These are phyloP conservation scores for Amphiura filiformis DNA, from an alignment of 35 echinoderm and acorn worm species.

Conservation along the genomic window DNA sequence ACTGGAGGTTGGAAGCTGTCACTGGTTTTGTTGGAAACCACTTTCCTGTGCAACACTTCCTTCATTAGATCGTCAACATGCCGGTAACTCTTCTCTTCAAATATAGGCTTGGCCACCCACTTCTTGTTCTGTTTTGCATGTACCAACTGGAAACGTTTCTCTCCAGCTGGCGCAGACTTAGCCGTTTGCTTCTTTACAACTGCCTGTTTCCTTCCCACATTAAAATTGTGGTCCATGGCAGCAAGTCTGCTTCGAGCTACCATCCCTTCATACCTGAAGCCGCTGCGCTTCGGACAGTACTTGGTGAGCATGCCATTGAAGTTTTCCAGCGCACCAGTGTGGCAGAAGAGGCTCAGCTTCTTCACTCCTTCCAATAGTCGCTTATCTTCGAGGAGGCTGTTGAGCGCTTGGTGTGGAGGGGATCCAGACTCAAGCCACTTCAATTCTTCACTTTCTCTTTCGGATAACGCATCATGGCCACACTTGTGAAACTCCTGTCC, in stretches of 20 bases:
- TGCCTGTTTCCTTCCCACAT: neutral
- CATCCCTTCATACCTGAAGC: constrained; percentile 24
- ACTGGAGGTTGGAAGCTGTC: no score
- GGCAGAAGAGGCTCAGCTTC: constrained; percentile 27
- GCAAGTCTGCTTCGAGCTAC: constrained; percentile 12
- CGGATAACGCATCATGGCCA: neutral
- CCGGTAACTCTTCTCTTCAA: no score
- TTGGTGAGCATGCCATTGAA: constrained; percentile 12
- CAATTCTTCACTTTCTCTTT: neutral
- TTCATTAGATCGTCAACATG: no score
- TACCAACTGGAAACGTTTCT: no score
- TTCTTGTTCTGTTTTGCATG: no score
- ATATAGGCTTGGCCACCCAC: no score
- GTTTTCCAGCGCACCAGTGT: constrained; percentile 28
- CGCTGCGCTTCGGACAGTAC: constrained; percentile 22
- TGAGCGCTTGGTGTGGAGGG: constrained; percentile 24
- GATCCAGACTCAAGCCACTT: neutral
- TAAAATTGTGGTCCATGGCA: constrained; percentile 33
- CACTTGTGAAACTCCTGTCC: constrained; percentile 43
- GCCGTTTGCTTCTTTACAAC: neutral
- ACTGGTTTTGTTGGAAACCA: no score
- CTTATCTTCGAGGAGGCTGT: constrained; percentile 36
- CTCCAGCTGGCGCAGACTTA: no score
- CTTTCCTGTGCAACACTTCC: no score
- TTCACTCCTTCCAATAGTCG: constrained; percentile 30